A percentile compares a stretch with the other conserved stretches of the same genome.
Conservation (phyloP, 2,113 vertebrate species). For the Nibea albiflora region DNA sequence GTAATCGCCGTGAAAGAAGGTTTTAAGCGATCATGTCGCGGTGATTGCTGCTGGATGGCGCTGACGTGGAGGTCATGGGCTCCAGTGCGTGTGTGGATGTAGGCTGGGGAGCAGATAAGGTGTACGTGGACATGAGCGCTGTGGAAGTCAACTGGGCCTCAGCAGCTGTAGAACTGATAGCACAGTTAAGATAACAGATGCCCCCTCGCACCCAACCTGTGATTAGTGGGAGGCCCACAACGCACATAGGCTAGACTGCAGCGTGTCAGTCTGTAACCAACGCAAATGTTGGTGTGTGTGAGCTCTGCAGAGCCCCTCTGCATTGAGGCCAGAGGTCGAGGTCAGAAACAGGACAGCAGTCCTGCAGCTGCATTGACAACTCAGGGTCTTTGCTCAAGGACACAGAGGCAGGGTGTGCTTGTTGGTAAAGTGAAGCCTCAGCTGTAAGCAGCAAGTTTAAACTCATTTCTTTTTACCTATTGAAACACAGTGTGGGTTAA, state of each 20-base stretch:
- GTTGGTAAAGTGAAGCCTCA: no score
- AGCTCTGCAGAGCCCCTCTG: neutral
- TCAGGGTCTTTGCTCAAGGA: neutral
- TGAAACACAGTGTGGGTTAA: neutral
- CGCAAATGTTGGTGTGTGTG: neutral
- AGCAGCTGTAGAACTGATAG: slow-evolving; percentile 51
- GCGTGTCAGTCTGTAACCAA: neutral
- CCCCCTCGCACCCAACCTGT: slow-evolving; percentile 56
- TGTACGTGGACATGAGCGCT: slow-evolving; percentile 72
- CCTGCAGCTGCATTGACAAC: neutral
- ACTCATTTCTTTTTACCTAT: neutral
- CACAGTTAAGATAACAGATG: slow-evolving; percentile 59
- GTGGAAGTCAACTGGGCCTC: slow-evolving; percentile 48
- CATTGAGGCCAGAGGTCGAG: slow-evolving; percentile 12
- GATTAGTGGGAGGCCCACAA: slow-evolving; percentile 19
- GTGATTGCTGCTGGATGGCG: neutral
- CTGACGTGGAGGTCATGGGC: slow-evolving; percentile 55
- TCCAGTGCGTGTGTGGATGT: neutral
- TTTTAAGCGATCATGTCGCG: neutral
- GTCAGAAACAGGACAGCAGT: neutral
- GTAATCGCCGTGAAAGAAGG: neutral
- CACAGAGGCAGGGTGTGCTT: neutral
- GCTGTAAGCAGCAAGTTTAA: neutral
- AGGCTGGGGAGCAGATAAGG: slow-evolving; percentile 17
- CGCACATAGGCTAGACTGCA: neutral